Base-by-base conservation (phyloP, 2,888 invertebrate species). In the Catocala nupta region DNA sequence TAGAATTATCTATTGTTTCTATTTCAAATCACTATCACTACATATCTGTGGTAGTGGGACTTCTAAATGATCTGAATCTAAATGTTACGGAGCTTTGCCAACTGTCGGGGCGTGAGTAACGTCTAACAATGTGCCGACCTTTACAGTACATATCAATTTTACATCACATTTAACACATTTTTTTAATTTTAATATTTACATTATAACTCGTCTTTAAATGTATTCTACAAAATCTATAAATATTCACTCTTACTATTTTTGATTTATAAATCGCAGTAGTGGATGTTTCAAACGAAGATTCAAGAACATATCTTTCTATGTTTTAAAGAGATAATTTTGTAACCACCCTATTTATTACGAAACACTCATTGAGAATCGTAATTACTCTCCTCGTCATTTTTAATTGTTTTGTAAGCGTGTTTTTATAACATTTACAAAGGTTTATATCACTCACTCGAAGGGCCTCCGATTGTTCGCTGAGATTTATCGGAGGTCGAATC, bases 401-500 rank as follows among this genome's bases (percentile, higher is more conserved):
- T 5, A 39, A 36, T 13, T 36, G 8, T 25, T 56, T 33, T n/a
- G 39, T 39, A 48, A 25, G n/a, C 5, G 6, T 54, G 10, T 39
- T 10, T n/a, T n/a, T 33, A 39, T 39, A 39, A 39, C 6, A 39
- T 34, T 13, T 13, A 51, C 16, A 34, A 60, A 71, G 56, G 58
- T 58, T 65, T 51, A 48, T 55, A 75, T 67, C 50, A 88, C 95
- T 96, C 94, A 97, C 97, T 96, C 96, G 97, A 73, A 97, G 92
- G 70, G 96, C 90, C 81, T 97, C 97, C 68, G 98, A 97, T 82
- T 93, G 93, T 80, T 96, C 96, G 83, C 86, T 95, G 76, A 97
- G 92, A 88, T 96, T 97, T 85, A 98, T 96, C 70, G 98, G 98
- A 72, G 96, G 95, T 81, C 96, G 95, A 77, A 98, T 96, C 63